Conservation (phyloP, 2,113 vertebrate species). For the Trematocara variabile region DNA sequence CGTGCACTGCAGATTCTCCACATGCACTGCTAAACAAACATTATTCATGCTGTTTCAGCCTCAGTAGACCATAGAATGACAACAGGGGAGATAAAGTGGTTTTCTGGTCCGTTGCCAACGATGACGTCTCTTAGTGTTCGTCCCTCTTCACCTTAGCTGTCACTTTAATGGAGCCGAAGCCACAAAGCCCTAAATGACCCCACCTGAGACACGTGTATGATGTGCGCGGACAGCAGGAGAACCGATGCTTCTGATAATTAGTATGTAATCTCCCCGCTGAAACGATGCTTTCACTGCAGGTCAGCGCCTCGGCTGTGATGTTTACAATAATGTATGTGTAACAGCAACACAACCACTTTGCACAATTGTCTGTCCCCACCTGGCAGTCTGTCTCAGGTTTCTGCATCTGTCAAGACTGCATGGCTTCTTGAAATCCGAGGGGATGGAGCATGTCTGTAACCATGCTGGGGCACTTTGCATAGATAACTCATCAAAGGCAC, state of each 20-base stretch:
- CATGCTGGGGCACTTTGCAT: background rate
- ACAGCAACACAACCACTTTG: constrained; percentile 18
- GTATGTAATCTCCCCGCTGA: constrained; percentile 13
- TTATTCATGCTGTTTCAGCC: constrained; percentile 34
- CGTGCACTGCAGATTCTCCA: background rate
- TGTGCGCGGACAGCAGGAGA: background rate
- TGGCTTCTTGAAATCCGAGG: constrained; percentile 27
- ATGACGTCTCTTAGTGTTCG: constrained; percentile 16
- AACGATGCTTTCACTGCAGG: constrained; percentile 9
- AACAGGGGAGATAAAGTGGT: constrained; percentile 52
- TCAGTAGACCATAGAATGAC: constrained; percentile 28
- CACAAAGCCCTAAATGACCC: constrained; percentile 5
- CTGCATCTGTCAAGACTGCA: background rate
- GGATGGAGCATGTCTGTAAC: background rate
- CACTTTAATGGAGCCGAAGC: constrained; percentile 21
- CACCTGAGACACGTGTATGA: constrained; percentile 23
- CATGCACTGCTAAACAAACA: constrained; percentile 20
- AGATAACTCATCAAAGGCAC: background rate
- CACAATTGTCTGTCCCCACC: constrained; percentile 41
- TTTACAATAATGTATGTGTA: constrained; percentile 6
- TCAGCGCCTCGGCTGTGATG: background rate
- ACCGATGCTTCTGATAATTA: constrained; percentile 23
- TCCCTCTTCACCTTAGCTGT: constrained; percentile 57
- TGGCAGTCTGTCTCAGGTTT: constrained; percentile 30
- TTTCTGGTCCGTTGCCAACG: constrained; percentile 51